These are phyloP conservation scores for Fragum fragum DNA, from an alignment of 2,888 invertebrate genomes.

Conservation along the genomic window DNA sequence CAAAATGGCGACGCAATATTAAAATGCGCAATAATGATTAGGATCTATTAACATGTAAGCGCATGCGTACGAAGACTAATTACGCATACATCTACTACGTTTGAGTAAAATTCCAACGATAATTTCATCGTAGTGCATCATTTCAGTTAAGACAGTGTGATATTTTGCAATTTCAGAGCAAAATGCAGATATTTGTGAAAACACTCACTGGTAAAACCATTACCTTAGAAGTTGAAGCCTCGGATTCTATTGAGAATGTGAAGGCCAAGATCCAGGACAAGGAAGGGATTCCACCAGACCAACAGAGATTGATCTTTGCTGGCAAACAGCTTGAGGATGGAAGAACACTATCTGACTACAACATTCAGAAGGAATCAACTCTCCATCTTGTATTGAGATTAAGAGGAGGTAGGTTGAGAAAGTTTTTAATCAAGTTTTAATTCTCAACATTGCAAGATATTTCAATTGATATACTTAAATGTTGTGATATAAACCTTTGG, in stretches of 20 bases:
- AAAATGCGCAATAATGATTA: no score
- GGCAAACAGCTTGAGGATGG: slow-evolving; percentile 99
- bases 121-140: no score
- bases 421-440: no score
- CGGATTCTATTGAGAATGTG: slow-evolving; percentile 97
- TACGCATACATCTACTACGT: no score
- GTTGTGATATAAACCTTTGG: no score
- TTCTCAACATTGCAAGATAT: no score
- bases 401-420: slow-evolving; percentile 94
- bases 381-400: slow-evolving; percentile 96
- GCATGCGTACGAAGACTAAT: no score
- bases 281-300: slow-evolving; percentile 90
- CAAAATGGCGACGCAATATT: no score
- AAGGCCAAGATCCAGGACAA: slow-evolving; percentile 90
- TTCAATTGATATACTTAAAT: no score
- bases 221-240: slow-evolving; percentile 90
- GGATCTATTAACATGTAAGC: no score
- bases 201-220: slow-evolving; percentile 87
- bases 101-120: no score
- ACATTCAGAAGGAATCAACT: slow-evolving; percentile 98
- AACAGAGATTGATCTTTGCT: slow-evolving; percentile 96
- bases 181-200: slow-evolving; percentile 91
- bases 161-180: not conserved
- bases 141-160: no score
- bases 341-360: slow-evolving; percentile 96